Percentiles rank a stretch among this genome's conserved stretches.
phyloP scores from a whole-genome alignment of 2,113 vertebrate species.

The Motacilla alba region DNA sequence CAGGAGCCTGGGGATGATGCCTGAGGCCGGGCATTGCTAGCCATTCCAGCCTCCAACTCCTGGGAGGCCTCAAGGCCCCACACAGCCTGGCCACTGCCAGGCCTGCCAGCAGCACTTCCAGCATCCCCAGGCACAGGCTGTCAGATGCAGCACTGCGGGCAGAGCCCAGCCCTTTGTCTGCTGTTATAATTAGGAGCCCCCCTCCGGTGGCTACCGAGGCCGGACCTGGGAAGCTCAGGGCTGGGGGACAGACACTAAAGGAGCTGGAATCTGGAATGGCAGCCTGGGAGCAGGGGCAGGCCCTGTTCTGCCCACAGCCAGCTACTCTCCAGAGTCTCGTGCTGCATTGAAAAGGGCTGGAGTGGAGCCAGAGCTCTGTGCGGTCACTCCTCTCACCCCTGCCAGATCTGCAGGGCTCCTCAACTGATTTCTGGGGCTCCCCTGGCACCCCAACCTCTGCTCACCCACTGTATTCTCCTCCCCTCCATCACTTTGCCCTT shows the following conservation, averaged over 20 bases:
- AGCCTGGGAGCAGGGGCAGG: not conserved
- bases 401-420: not conserved
- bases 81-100: not conserved
- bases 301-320: not conserved
- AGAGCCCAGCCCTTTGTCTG: not conserved
- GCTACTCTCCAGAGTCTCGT: not conserved
- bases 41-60: not conserved
- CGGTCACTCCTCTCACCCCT: accelerated
- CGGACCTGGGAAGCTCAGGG: not conserved
- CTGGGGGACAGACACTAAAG: not conserved
- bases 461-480: not conserved
- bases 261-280: not conserved
- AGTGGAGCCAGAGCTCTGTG: not conserved
- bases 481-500: not conserved
- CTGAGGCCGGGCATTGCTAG: not conserved
- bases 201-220: not conserved
- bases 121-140: not conserved
- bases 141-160: not conserved
- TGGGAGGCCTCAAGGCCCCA: not conserved
- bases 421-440: not conserved
- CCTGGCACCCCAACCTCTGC: not conserved
- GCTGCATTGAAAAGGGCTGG: not conserved
- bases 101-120: not conserved
- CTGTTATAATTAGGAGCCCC: not conserved
- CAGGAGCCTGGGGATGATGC: not conserved